Evolutionary conservation across 2,888 invertebrate genomes (phyloP).

Genomic region (Acrobasis consociella): DNA sequence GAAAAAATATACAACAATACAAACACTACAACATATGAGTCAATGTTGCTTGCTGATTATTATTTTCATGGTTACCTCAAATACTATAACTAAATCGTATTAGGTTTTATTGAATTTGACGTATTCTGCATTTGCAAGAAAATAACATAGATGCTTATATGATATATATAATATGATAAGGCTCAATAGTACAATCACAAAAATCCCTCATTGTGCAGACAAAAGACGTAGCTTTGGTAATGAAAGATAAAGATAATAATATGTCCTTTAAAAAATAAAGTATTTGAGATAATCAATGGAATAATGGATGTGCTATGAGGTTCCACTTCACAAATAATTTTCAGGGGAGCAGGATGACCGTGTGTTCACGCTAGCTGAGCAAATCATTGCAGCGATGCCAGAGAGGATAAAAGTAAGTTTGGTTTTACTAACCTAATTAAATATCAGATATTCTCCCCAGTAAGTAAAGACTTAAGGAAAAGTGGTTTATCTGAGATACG

Average conservation of each 20-base stretch:
- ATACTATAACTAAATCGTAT: background rate
- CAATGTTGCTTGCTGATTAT: constrained; percentile 1
- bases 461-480: too few species aligned
- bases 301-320: constrained; percentile 38
- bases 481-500: too few species aligned
- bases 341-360: constrained; percentile 96
- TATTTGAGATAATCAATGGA: constrained; percentile 5
- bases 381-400: constrained; percentile 99
- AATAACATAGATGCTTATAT: too few species aligned
- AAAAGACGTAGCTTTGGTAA: background rate
- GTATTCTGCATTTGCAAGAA: too few species aligned
- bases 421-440: too few species aligned
- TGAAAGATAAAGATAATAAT: background rate
- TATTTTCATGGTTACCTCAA: constrained; percentile 1
- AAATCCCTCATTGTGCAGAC: too few species aligned
- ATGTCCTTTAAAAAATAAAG: background rate
- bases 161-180: too few species aligned
- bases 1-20: background rate
- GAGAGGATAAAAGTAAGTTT: constrained; percentile 94
- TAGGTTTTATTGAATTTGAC: background rate
- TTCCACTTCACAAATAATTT: constrained; percentile 65
- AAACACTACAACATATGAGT: background rate
- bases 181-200: too few species aligned
- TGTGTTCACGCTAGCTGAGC: constrained; percentile 96
- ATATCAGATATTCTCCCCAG: too few species aligned